These are phyloP conservation scores for Ailuropoda melanoleuca DNA, from an alignment of 2,113 vertebrate genomes.

Conservation along the genomic window DNA sequence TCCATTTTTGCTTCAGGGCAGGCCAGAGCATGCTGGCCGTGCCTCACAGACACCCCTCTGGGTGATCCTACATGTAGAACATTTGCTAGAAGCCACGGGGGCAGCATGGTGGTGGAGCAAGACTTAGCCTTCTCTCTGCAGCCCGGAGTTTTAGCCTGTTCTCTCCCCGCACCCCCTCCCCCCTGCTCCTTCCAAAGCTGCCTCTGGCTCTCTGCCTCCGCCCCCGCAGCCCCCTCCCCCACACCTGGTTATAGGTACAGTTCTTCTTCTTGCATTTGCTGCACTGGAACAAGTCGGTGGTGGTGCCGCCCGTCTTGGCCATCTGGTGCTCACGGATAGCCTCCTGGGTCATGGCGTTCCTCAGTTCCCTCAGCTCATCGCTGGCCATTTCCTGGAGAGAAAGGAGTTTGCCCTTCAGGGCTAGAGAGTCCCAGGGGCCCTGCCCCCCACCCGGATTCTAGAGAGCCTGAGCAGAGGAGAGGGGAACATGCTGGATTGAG, in stretches of 20 bases:
- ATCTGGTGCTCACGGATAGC: slow-evolving; percentile 99
- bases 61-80: not conserved
- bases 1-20: not conserved
- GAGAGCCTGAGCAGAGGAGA: not conserved
- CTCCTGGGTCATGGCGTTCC: slow-evolving; percentile 95
- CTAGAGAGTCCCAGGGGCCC: not conserved
- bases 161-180: not conserved
- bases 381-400: slow-evolving; percentile 96
- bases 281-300: slow-evolving; percentile 96
- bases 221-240: not conserved
- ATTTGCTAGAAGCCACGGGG: not conserved
- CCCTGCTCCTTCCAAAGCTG: not conserved
- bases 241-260: slow-evolving; percentile 92
- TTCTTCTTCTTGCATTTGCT: slow-evolving; percentile 98
- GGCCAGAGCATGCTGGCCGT: not conserved
- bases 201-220: not conserved
- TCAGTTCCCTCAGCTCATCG: slow-evolving; percentile 94
- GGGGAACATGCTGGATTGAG: not conserved
- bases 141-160: not conserved
- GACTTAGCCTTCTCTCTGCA: not conserved
- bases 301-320: slow-evolving; percentile 96
- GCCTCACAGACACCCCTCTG: not conserved
- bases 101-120: not conserved
- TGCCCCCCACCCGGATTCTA: not conserved
- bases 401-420: not conserved